Percentiles rank a stretch among this genome's conserved stretches.
Evolutionary conservation across 2,797 vertebrate species (phyloP).

Genomic region (Molothrus ater): DNA sequence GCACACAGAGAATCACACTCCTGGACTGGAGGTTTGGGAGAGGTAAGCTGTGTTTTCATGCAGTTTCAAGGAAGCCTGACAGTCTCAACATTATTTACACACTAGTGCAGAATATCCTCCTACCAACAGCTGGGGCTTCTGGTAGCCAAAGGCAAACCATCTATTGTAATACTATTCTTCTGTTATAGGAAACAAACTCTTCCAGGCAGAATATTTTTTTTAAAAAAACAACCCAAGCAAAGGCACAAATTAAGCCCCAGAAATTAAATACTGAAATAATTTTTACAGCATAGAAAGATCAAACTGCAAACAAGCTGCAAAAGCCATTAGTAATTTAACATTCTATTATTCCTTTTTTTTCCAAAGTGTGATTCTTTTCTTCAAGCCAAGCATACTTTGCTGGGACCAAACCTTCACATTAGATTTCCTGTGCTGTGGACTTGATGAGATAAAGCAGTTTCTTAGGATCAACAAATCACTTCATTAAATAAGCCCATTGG

Average conservation of each 20-base stretch:
- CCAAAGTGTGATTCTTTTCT: constrained; percentile 28
- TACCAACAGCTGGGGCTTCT: constrained; percentile 25
- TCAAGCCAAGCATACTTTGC: constrained; percentile 49
- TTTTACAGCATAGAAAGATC: constrained; percentile 42
- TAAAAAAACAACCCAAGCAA: background rate
- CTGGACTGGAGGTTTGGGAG: background rate
- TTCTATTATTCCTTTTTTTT: constrained; percentile 35
- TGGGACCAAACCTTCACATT: constrained; percentile 48
- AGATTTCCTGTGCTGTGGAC: constrained; percentile 42
- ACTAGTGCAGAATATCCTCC: background rate
- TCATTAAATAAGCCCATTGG: background rate
- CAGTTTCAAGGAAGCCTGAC: background rate
- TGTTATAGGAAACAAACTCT: constrained; percentile 34
- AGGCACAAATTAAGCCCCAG: constrained; percentile 46
- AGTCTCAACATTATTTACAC: background rate
- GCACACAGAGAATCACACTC: background rate
- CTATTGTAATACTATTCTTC: constrained; percentile 29
- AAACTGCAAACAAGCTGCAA: constrained; percentile 60
- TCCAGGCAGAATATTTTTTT: background rate
- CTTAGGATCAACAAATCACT: constrained; percentile 57
- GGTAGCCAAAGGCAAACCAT: constrained; percentile 29
- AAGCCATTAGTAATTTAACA: constrained; percentile 59
- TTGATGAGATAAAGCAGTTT: constrained; percentile 58
- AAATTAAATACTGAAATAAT: constrained; percentile 52
- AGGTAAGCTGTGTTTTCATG: background rate